Conservation (phyloP, 2,797 vertebrate genomes). For the Pipistrellus kuhlii region DNA sequence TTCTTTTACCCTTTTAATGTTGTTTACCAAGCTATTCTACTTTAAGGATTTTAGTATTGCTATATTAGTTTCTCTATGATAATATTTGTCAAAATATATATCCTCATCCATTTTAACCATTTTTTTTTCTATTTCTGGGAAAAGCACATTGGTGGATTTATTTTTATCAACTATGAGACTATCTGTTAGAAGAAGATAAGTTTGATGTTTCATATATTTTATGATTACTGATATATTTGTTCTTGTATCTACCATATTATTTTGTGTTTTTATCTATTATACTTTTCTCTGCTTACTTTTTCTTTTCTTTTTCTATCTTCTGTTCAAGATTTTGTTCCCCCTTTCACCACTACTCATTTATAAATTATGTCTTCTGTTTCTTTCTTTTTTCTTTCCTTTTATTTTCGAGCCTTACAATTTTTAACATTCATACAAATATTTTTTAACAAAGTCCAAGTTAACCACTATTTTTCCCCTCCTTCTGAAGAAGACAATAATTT, state of each 20-base stretch:
- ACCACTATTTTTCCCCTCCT: background rate
- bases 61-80: background rate
- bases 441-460: conserved; percentile 10
- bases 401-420: conserved; percentile 14
- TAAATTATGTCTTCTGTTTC: background rate
- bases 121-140: conserved; percentile 46
- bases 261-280: background rate
- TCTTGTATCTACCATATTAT: conserved; percentile 23
- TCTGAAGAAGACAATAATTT: background rate
- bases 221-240: conserved; percentile 36
- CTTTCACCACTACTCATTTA: background rate
- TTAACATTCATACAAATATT: background rate
- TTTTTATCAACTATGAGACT: background rate
- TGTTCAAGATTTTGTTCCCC: background rate
- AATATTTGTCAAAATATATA: conserved; percentile 28
- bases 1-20: background rate
- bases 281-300: background rate
- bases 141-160: background rate
- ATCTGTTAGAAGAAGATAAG: conserved; percentile 50
- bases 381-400: background rate
- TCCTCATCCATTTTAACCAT: background rate
- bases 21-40: background rate
- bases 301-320: background rate
- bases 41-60: conserved; percentile 38
- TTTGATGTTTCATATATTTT: background rate